Base-by-base conservation (phyloP, 2,888 invertebrate genomes). In the Nomada fucata region DNA sequence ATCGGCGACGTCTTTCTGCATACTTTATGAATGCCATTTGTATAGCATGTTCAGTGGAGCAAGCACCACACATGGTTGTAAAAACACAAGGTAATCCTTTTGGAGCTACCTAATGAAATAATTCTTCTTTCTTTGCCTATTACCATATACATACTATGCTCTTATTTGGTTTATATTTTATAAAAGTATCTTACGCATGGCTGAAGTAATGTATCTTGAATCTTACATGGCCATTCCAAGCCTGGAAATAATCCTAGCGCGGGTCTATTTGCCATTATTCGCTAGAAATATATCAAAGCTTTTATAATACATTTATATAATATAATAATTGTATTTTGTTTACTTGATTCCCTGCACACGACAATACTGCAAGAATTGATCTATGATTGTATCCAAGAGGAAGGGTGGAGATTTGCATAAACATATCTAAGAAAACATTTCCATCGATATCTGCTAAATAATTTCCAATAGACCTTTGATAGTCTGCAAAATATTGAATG, bases 381-480 rank as follows among this genome's bases (percentile, higher is more conserved):
- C 82, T 63, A 69, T 84, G 75, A 52, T 79, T 83, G 47, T 79
- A 83, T 11, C 83, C 83, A 23, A 84, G 73, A 11, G 83, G 65
- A 26, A 83, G 44, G 1, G 75, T 63, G 10, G 76, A 71, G 18
- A 83, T 3, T 79, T 84, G 79, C 76, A 76, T 84, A 57, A 52
- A 84, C 68, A 83, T 72, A 65, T 84, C 79, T 52, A 83, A 50
- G 69, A 84, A 83, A 23, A 84, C 79, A 55, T 84, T 84, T 63
- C 83, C 83, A 52, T 83, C 79, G 0, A 84, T 79, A 50, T 84
- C 79, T 26, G 76, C 73, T 71, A 84, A 60, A 44, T 84, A 84
- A 73, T 84, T 83, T n/a, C 76, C 83, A 76, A 83, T 52, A 13
- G 83, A 79, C 55, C 76, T 79, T 50, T 83, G 76, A 13, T 83